Evolutionary conservation across 53 echinoderm and acorn worm species (phyloP).

Genomic region (Pentamera pediparva): DNA sequence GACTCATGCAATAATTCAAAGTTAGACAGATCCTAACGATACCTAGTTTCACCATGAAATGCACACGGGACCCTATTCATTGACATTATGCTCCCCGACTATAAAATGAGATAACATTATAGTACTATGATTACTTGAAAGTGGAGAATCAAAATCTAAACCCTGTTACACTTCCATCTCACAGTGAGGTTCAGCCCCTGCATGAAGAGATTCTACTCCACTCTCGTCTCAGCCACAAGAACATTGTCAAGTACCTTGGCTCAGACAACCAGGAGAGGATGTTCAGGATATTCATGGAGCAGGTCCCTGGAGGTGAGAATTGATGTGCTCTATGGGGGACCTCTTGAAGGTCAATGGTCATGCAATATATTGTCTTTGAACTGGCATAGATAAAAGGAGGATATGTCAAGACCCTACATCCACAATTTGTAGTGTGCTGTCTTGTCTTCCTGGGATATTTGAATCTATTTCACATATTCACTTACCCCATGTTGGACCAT

Average conservation of each 20-base stretch:
- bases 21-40: too few species aligned
- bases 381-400: background rate
- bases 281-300: slow-evolving; percentile 96
- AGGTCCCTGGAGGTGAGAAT: slow-evolving; percentile 87
- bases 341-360: too few species aligned
- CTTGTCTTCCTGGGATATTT: too few species aligned
- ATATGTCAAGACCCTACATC: background rate
- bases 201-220: slow-evolving; percentile 97
- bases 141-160: background rate
- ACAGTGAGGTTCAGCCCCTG: slow-evolving; percentile 89
- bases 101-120: too few species aligned
- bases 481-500: too few species aligned
- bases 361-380: background rate
- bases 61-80: too few species aligned
- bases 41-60: too few species aligned
- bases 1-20: too few species aligned
- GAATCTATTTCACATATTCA: too few species aligned
- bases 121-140: too few species aligned
- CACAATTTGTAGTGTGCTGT: too few species aligned
- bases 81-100: too few species aligned
- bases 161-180: background rate
- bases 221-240: slow-evolving; percentile 88
- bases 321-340: background rate
- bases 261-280: slow-evolving; percentile 44
- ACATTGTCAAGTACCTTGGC: slow-evolving; percentile 97